Evolutionary conservation across 2,113 vertebrate species (phyloP).

Genomic region (Cynopterus brachyotis): DNA sequence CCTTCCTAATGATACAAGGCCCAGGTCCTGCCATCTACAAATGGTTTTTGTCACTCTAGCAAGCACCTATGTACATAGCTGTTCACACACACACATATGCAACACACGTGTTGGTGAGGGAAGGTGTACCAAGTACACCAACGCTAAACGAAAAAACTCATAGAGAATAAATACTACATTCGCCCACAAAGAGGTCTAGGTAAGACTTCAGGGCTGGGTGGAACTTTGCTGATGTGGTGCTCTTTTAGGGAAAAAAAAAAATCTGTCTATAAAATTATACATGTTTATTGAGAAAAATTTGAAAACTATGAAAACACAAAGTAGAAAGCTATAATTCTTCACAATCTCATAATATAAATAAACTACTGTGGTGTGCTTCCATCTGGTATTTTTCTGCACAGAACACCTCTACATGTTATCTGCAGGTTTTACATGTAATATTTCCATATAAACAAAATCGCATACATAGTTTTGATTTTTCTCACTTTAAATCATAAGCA

Average conservation of each 20-base stretch:
- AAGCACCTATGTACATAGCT: not conserved
- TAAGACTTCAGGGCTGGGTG: not conserved
- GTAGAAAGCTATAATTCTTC: not conserved
- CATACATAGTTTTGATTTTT: not conserved
- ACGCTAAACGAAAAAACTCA: not conserved
- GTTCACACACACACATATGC: rapidly evolving
- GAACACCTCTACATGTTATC: not conserved
- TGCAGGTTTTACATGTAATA: not conserved
- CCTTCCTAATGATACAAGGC: not conserved
- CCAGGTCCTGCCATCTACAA: not conserved
- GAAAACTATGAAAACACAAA: not conserved
- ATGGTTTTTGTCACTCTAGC: not conserved
- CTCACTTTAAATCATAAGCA: not conserved
- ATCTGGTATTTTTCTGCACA: not conserved
- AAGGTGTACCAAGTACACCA: not conserved
- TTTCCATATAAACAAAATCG: not conserved
- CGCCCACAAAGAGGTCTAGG: not conserved
- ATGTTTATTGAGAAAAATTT: not conserved
- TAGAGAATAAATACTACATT: not conserved
- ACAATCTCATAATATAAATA: not conserved
- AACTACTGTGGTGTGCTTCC: not conserved
- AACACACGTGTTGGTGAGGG: not conserved
- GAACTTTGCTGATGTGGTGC: not conserved
- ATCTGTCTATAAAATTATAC: not conserved
- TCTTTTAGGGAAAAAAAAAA: not conserved